Conservation (phyloP, 92 coral and sea anemone species). For the Umimayanthus chanpuru region DNA sequence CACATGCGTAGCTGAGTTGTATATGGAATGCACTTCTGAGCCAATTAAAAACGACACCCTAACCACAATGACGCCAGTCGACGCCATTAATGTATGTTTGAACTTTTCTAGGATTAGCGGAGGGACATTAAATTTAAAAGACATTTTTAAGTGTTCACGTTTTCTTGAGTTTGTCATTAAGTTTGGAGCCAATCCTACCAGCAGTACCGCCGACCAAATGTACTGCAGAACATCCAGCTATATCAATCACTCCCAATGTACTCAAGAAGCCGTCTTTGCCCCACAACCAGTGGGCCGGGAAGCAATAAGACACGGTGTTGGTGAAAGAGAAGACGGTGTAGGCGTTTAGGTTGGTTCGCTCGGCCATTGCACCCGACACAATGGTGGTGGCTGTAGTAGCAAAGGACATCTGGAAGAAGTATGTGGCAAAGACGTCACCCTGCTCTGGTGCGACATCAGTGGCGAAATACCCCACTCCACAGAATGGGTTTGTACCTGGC, state of each 20-base stretch:
- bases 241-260: constrained; percentile 78
- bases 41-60: too few species aligned
- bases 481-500: constrained; percentile 62
- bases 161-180: too few species aligned
- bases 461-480: constrained; percentile 77
- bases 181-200: constrained; percentile 1
- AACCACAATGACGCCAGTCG: too few species aligned
- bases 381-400: constrained; percentile 92
- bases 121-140: too few species aligned
- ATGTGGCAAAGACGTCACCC: constrained; percentile 75
- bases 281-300: constrained; percentile 98
- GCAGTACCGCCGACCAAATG: constrained; percentile 82
- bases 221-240: constrained; percentile 84
- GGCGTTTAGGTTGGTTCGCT: constrained; percentile 79
- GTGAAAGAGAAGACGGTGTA: constrained; percentile 78
- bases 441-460: constrained; percentile 76
- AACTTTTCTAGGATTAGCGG: too few species aligned
- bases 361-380: constrained; percentile 97
- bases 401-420: constrained; percentile 88
- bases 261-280: constrained; percentile 75
- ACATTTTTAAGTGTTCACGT: too few species aligned
- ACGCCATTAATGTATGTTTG: too few species aligned
- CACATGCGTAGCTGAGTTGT: too few species aligned
- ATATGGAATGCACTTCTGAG: too few species aligned
- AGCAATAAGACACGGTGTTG: constrained; percentile 79